Evolutionary conservation across 53 echinoderm and acorn worm genomes (phyloP), one percentile per base, ranked within the genome.

Genomic region (Holothuria leucospilota): DNA sequence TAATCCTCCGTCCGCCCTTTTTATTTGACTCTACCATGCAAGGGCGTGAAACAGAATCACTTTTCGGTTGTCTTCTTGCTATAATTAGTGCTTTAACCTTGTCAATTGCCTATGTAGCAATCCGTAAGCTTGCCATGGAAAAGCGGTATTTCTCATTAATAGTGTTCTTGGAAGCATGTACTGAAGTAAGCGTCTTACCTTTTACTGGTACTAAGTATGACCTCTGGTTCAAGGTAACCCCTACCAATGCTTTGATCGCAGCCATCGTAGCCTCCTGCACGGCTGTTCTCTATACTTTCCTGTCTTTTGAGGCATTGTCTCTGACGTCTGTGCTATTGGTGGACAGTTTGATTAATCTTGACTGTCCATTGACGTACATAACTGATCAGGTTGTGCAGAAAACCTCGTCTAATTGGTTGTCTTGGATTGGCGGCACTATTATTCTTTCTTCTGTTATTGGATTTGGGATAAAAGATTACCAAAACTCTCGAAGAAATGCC

Each of bases 111-210:
- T 70, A 34, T 38, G 16, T 70, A 29, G 30, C 15, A 20, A 70
- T 70, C 20, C 70, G 70, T 29, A 70, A 70, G 39, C 39, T 70
- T n/a, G 8, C 70, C 30, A 40, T n/a, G 38, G 20, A 70, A 29
- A 70, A 70, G 21, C 34, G 16, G 13, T 70, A 70, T 38, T 70
- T 70, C 39, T 70, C 70, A 9, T 29, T 70, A 29, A 70, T 70
- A 38, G 8, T 70, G 26, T 39, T 70, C 9, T 20, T 29, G 27
- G 8, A 25, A 9, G 70, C 70, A 28, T 10, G 30, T 16, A 20
- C 23, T 4, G n/a, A 70, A 40, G 9, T 29, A 8, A 70, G 28
- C 4, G 13, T 70, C 20, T 14, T 40, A 38, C 9, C 70, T 29
- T 34, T 29, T 16, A 70, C 30, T 20, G 16, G 39, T 40, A 29